Base-by-base conservation (phyloP, 2,888 invertebrate species). In the Cryptus viduatorius region DNA sequence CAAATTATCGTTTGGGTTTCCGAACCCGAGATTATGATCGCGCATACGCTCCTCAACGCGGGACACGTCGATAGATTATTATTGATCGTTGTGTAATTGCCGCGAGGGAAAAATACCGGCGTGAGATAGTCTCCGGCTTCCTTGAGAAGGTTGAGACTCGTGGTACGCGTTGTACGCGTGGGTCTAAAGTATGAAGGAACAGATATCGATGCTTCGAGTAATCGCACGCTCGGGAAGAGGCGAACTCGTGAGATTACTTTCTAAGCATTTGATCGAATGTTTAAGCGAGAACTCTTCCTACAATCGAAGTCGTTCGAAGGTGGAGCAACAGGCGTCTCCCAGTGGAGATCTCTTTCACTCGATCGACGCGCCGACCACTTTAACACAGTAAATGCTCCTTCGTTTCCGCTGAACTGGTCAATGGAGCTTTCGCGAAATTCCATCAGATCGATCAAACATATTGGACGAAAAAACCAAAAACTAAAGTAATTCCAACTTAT, bases 231-330 rank as follows among this genome's bases (percentile, higher is more conserved):
- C 12, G 46, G 42, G 24, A 14, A 69, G 56, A 24, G 56, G 56
- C 68, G 44, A 53, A 76, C 48, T 71, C 67, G 56, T 72, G 72
- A 75, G 79, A 90, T 89, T 87, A 89, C 89, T 89, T 89, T 90
- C 89, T 87, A 89, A 84, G 85, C 88, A 88, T 90, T 87, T 89
- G 89, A 86, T 64, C 79, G 84, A 82, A 77, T 37, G 86, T 89
- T 89, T 86, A 10, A 87, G 88, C 87, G 88, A 90, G 85, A 75
- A 61, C 19, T 85, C 85, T 89, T 88, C 82, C 86, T 86, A 71
- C 83, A 81, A 75, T 64, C 56, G 24, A 56, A 76, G 84, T 75
- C 64, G 67, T 31, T 50, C 56, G 67, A 61, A 86, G 84, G 78
- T 84, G 83, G 77, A 61, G 59, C 56, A 12, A 59, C 59, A 24